A percentile compares a stretch with the other conserved stretches of the same genome.
Conservation (phyloP, 2,888 invertebrate species). For the Philonicus albiceps region DNA sequence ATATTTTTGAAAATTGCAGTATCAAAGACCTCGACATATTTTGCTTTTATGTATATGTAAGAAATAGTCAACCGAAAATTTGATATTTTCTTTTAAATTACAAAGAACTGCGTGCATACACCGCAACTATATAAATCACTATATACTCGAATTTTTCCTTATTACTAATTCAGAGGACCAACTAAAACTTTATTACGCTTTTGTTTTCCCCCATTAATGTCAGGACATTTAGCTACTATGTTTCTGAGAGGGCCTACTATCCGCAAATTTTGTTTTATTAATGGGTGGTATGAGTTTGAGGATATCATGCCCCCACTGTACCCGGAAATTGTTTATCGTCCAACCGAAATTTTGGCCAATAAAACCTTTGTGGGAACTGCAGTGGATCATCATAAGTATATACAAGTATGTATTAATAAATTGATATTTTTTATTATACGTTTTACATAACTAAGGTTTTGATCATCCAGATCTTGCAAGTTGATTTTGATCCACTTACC, state of each 20-base stretch:
- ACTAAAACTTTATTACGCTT: neutral
- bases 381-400: too few species aligned
- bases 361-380: too few species aligned
- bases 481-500: too few species aligned
- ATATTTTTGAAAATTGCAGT: neutral
- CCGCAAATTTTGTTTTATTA: neutral
- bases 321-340: neutral
- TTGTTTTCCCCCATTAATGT: neutral
- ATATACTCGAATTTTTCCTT: conserved; percentile 15
- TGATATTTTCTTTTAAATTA: neutral
- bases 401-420: too few species aligned
- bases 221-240: neutral
- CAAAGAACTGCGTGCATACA: neutral
- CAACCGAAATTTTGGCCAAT: neutral
- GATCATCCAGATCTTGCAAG: too few species aligned
- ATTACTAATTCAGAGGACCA: neutral
- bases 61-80: neutral
- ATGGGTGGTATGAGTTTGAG: neutral
- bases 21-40: neutral
- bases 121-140: neutral
- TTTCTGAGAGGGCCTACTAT: neutral
- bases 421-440: too few species aligned
- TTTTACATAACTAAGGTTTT: too few species aligned
- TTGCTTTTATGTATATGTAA: neutral
- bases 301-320: neutral